Evolutionary conservation across 1,140 invertebrate species (phyloP), one percentile per base, ranked within the genome.

Genomic region (Saxidomus purpurata): DNA sequence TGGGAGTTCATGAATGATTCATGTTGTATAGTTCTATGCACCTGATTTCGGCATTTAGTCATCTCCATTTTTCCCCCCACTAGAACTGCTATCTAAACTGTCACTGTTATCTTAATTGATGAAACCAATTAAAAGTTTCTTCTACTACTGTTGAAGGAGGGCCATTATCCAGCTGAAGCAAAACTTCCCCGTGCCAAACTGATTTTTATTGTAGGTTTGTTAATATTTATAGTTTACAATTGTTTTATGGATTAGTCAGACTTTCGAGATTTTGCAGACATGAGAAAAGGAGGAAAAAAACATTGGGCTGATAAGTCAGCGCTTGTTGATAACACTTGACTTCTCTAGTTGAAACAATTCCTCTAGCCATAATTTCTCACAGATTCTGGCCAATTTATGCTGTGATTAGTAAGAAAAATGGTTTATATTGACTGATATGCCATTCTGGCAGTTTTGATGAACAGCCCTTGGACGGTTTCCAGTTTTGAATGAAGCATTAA

Each of bases 361-460:
- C n/a, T 63, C 8, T 3, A 1, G n/a, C n/a, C 59, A 28, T 63
- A 63, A 63, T 63, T 63, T 63, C 59, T 63, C 25, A 63, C 59
- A 63, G 59, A 63, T 25, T 63, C n/a, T 28, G 59, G 59, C 67
- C 31, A 71, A 71, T 36, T 71, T 38, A 38, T 71, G 36, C 13
- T 71, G 28, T 71, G 67, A 71, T 71, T 71, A 71, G 34, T 71
- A 38, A n/a, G 31, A n/a, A 28, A 71, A 71, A 71, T 71, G 67
- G 34, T 71, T 71, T 15, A 71, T 71, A 71, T 38, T 71, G 67
- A 71, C 67, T 71, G 67, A 71, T 71, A 71, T 71, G 67, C 34
- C 67, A 71, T 38, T 71, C 28, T 71, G 67, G 67, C 67, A 71
- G 67, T 36, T 71, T 71, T 71, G 67, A 71, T 71, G 67, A 71